phyloP scores from a whole-genome alignment of 2,797 vertebrate genomes.

The Notolepis coatsorum region DNA sequence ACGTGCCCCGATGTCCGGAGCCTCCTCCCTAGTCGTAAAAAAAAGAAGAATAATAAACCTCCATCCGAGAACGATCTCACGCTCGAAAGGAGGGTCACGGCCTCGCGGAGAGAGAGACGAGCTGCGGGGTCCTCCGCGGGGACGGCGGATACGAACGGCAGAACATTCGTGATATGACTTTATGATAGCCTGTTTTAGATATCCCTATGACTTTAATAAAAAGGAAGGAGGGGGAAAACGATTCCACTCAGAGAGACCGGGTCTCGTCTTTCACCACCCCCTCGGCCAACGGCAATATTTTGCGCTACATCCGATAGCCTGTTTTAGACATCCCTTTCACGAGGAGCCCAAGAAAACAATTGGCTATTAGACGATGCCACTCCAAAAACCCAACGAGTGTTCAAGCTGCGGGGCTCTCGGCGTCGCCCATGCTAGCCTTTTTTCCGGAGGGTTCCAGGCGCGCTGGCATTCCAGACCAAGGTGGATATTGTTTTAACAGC shows the following conservation, averaged over 20 bases:
- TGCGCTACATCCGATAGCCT: conserved; percentile 7
- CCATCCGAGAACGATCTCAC: conserved; percentile 29
- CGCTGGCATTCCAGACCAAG: background rate
- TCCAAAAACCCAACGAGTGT: conserved; percentile 17
- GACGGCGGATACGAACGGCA: conserved; percentile 47
- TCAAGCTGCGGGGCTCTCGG: conserved; percentile 10
- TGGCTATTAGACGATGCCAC: conserved; percentile 10
- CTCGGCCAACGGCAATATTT: conserved; percentile 6
- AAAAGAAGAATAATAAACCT: too few species aligned
- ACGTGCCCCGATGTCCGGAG: conserved; percentile 26
- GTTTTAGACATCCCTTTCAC: conserved; percentile 5
- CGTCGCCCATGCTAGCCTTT: background rate
- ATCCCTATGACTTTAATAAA: conserved; percentile 39
- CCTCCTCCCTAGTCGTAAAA: conserved; percentile 31
- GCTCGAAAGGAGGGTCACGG: conserved; percentile 16
- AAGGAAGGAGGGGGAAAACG: background rate
- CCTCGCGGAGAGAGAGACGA: conserved; percentile 29
- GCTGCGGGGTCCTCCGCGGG: conserved; percentile 1
- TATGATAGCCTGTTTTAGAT: too few species aligned
- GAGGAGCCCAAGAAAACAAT: conserved; percentile 30
- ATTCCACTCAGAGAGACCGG: conserved; percentile 42
- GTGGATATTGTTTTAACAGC: background rate
- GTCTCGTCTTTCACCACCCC: conserved; percentile 21
- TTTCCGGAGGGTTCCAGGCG: background rate
- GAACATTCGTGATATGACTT: conserved; percentile 35